These are phyloP conservation scores for Anguilla obscura DNA, from an alignment of 2,797 vertebrate genomes.

Conservation along the genomic window DNA sequence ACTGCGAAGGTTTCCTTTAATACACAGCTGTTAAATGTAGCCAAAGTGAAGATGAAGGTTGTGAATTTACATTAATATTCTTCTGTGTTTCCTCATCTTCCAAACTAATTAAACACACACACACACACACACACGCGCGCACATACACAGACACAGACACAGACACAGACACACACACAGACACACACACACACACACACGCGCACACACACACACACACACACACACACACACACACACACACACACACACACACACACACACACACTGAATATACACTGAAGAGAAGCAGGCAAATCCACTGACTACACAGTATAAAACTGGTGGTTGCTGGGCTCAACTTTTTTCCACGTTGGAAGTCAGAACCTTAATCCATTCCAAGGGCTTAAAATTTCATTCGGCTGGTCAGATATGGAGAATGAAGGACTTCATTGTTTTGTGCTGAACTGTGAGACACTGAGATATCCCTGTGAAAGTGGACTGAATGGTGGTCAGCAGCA, in stretches of 20 bases:
- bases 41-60: background rate
- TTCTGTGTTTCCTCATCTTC: background rate
- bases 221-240: background rate
- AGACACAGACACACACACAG: background rate
- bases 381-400: conserved; percentile 7
- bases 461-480: background rate
- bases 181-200: background rate
- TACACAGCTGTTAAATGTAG: background rate
- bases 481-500: background rate
- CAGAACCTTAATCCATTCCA: background rate
- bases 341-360: background rate
- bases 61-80: background rate
- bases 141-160: background rate
- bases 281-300: conserved; percentile 3
- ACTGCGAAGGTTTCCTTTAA: background rate
- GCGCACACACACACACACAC: background rate
- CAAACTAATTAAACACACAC: background rate
- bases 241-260: background rate
- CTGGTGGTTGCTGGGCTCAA: background rate
- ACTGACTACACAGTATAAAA: background rate
- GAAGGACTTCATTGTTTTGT: conserved; percentile 10
- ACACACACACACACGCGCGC: background rate
- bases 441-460: background rate
- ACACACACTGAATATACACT: background rate
- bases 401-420: background rate